Conservation (phyloP, 2,888 invertebrate species). For the Lordiphosa fenestrarum region DNA sequence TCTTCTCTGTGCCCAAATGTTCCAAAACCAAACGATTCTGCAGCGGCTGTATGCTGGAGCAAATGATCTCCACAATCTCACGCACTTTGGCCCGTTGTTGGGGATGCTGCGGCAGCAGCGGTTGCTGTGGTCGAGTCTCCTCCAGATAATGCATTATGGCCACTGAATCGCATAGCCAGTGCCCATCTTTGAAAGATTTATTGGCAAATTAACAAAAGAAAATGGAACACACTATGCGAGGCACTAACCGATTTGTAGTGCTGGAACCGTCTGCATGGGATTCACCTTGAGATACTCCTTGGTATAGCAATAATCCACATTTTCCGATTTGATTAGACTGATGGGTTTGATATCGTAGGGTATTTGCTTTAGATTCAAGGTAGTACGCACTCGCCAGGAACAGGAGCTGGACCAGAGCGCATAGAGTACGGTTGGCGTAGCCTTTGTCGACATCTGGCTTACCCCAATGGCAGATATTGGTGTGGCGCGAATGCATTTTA, state of each 20-base stretch:
- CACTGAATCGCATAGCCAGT: conserved; percentile 86
- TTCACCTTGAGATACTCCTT: conserved; percentile 93
- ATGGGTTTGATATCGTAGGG: conserved; percentile 94
- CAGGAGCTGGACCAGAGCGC: conserved; percentile 97
- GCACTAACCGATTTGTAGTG: conserved; percentile 88
- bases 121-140: conserved; percentile 91
- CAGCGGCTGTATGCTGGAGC: conserved; percentile 96
- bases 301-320: conserved; percentile 88
- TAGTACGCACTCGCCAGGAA: conserved; percentile 95
- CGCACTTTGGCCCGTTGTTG: conserved; percentile 93
- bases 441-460: background rate
- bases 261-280: conserved; percentile 97
- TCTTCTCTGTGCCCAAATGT: conserved; percentile 91
- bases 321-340: conserved; percentile 87
- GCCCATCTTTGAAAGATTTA: conserved; percentile 82
- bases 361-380: conserved; percentile 94
- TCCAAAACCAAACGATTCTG: conserved; percentile 94
- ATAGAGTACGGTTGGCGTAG: conserved; percentile 84
- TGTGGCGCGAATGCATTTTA: background rate
- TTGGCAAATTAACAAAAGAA: too few species aligned
- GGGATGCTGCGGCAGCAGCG: conserved; percentile 93
- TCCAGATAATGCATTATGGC: conserved; percentile 98
- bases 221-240: background rate
- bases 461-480: too few species aligned
- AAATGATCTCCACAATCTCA: conserved; percentile 94